Conservation (phyloP, 2,113 vertebrate species). For the Perca schrenkii region DNA sequence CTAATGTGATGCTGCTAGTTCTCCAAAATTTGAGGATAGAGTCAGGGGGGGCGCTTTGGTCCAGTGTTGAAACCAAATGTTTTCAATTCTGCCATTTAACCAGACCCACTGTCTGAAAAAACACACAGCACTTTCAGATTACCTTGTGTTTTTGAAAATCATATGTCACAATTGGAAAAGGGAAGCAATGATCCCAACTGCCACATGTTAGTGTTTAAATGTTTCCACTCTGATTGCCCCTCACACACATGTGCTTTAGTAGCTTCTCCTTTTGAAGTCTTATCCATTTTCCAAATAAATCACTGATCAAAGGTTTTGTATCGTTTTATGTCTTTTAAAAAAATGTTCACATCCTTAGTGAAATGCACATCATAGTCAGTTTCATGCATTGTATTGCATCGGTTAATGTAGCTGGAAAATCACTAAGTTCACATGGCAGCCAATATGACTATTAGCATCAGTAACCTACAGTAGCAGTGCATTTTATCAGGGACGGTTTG, state of each 20-base stretch:
- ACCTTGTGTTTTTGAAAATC: no score
- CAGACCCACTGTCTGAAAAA: no score
- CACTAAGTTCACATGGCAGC: no score
- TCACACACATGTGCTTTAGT: not conserved
- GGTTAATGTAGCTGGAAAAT: not conserved
- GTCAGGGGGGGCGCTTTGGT: no score
- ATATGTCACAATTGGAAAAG: no score
- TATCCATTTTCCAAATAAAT: not conserved
- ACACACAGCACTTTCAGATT: no score
- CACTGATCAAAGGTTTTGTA: not conserved
- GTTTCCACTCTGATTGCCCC: not conserved
- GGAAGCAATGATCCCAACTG: not conserved
- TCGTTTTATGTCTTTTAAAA: not conserved
- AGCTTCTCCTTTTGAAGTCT: not conserved
- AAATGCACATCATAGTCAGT: not conserved
- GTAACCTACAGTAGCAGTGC: not conserved
- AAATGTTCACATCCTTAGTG: not conserved
- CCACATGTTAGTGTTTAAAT: not conserved
- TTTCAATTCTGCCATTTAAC: no score
- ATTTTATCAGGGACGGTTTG: not conserved
- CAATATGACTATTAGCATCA: not conserved
- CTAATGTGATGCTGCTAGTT: not conserved
- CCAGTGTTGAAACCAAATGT: no score
- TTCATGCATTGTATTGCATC: not conserved
- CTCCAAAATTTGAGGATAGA: not conserved